A percentile compares a stretch with the other conserved stretches of the same genome.
Conservation (phyloP, 2,888 invertebrate species). For the Calameuta filiformis region DNA sequence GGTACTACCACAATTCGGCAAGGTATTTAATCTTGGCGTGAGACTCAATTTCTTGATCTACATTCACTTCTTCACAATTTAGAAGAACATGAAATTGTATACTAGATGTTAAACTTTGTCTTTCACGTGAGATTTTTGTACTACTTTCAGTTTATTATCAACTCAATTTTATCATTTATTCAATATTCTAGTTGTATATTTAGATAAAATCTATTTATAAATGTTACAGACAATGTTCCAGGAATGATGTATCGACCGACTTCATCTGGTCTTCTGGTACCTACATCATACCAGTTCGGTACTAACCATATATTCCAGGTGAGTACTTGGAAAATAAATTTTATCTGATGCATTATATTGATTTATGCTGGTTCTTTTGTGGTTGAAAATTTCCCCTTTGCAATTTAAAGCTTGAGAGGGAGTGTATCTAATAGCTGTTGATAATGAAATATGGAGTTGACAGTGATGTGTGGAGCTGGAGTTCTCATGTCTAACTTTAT, state of each 20-base stretch:
- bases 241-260: slow-evolving; percentile 79
- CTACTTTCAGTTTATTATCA: too few species aligned
- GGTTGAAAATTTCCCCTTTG: too few species aligned
- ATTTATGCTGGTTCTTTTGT: background rate
- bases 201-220: slow-evolving; percentile 2
- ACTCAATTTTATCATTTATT: too few species aligned
- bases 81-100: too few species aligned
- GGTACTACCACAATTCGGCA: slow-evolving; percentile 52
- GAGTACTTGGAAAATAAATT: slow-evolving; percentile 43
- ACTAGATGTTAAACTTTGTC: too few species aligned
- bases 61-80: background rate
- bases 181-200: too few species aligned
- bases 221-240: slow-evolving; percentile 55
- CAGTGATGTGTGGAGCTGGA: slow-evolving; percentile 48
- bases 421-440: too few species aligned
- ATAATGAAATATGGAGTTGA: slow-evolving; percentile 26
- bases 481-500: too few species aligned
- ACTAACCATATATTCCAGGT: slow-evolving; percentile 76
- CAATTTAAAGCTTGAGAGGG: too few species aligned
- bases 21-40: slow-evolving; percentile 37
- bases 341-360: slow-evolving; percentile 41
- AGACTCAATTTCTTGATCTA: background rate
- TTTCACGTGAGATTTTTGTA: too few species aligned
- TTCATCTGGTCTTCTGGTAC: slow-evolving; percentile 70
- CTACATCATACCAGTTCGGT: slow-evolving; percentile 72